Evolutionary conservation across 2,888 invertebrate genomes (phyloP), one percentile per base, ranked within the genome.

Genomic region (Scaptomyza parva): DNA sequence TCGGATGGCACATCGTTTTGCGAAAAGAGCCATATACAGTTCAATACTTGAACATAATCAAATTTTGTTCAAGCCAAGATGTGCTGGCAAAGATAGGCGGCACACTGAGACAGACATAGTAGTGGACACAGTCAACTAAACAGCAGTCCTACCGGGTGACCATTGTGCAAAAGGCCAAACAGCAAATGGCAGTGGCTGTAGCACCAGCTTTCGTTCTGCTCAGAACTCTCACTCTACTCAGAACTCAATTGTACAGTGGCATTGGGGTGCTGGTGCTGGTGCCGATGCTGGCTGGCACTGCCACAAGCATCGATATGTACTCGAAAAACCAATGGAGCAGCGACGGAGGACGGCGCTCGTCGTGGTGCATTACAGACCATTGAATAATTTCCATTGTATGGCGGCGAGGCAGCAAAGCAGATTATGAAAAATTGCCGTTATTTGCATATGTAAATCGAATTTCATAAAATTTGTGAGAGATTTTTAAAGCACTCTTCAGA

Each of bases 361-460:
- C 76, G 65, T 58, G 71, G 76, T 86, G 84, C 84, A 84, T 84
- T 84, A 86, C 86, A 81, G 84, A 78, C 88, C 86, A 86, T 90
- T 90, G 90, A 90, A 90, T 90, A 90, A 89, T 90, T 90, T 89
- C 88, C 86, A 89, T 90, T 81, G 67, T 70, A 69, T 65, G 70
- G 71, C 57, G 66, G 60, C 61, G 75, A 69, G 74, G 66, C 74
- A 66, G 72, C 78, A 83, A 83, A 83, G 86, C 80, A 86, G 87
- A 88, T 87, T 89, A 90, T 90, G 91, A 91, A 91, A 91, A 90
- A 90, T 90, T 89, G 85, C 83, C 87, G 79, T 82, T 89, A 90
- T 90, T 90, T 90, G 90, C 90, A 90, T 90, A 91, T 89, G 90
- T 88, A 90, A 90, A 90, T 90, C 89, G 87, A 87, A 88, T 88